phyloP scores from a whole-genome alignment of 2,113 vertebrate species.

The Microcebus murinus region DNA sequence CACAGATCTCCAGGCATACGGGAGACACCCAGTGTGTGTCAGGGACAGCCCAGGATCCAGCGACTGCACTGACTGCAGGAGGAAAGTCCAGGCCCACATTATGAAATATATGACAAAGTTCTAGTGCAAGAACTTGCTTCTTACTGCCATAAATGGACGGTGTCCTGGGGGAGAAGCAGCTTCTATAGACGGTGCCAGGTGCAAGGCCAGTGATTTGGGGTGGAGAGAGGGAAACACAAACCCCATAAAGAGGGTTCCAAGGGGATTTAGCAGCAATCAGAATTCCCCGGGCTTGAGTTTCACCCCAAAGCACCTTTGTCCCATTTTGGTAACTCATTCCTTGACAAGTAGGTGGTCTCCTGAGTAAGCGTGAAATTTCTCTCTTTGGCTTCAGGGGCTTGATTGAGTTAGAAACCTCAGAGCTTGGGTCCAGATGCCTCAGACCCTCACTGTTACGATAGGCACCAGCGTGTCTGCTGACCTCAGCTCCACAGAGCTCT shows the following conservation, averaged over 20 bases:
- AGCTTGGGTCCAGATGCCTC: conserved; percentile 44
- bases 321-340: conserved; percentile 68
- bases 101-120: not conserved
- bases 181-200: conserved; percentile 74
- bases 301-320: conserved; percentile 71
- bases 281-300: conserved; percentile 65
- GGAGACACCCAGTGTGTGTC: not conserved
- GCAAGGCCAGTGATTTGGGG: conserved; percentile 51
- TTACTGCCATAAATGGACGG: not conserved
- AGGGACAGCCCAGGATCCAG: not conserved
- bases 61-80: not conserved
- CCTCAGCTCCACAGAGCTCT: conserved; percentile 61
- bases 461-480: conserved; percentile 75
- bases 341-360: conserved; percentile 75
- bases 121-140: not conserved
- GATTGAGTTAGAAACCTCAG: conserved; percentile 15
- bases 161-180: conserved; percentile 21
- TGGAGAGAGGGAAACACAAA: conserved; percentile 33
- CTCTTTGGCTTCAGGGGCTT: conserved; percentile 35
- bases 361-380: conserved; percentile 73
- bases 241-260: conserved; percentile 40
- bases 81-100: not conserved
- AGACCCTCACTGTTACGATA: conserved; percentile 64
- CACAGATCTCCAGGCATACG: not conserved
- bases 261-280: conserved; percentile 65